A percentile compares a stretch with the other conserved stretches of the same genome.
These are phyloP conservation scores for Sus scrofa DNA, from an alignment of 2,113 vertebrate genomes.

Conservation along the genomic window DNA sequence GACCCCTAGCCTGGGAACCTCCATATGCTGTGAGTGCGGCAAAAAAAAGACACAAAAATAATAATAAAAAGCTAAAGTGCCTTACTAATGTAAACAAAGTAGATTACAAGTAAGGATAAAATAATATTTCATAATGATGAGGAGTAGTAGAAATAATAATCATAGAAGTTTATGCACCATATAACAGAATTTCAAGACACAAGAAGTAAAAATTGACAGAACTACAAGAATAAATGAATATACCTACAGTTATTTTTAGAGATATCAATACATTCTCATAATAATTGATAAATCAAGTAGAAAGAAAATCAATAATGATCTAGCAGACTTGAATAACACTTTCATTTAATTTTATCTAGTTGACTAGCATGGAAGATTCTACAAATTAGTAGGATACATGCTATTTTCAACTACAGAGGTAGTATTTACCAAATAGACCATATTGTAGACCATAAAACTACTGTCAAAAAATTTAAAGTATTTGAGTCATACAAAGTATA, in stretches of 20 bases:
- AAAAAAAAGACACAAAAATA: too few relatives aligned
- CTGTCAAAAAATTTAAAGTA: too few relatives aligned
- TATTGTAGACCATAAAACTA: neutral
- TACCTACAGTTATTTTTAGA: neutral
- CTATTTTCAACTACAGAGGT: neutral
- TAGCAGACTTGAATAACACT: neutral
- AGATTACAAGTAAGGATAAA: neutral
- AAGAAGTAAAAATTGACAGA: neutral
- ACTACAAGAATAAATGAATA: neutral
- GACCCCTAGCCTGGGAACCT: too few relatives aligned
- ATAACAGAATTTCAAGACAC: neutral
- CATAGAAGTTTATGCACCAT: neutral
- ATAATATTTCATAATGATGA: neutral
- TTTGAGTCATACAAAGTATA: too few relatives aligned
- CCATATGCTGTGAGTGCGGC: too few relatives aligned
- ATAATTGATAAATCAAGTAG: too few relatives aligned
- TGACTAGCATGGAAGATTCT: neutral
- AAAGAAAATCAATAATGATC: neutral
- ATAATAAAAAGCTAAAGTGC: neutral
- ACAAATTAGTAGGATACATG: neutral
- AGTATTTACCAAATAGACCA: neutral
- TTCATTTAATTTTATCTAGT: neutral
- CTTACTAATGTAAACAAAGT: neutral
- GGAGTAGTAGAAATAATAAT: too few relatives aligned
- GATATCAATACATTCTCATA: neutral